phyloP scores from a whole-genome alignment of 1,140 invertebrate genomes.

The Sminthurides bifidus region DNA sequence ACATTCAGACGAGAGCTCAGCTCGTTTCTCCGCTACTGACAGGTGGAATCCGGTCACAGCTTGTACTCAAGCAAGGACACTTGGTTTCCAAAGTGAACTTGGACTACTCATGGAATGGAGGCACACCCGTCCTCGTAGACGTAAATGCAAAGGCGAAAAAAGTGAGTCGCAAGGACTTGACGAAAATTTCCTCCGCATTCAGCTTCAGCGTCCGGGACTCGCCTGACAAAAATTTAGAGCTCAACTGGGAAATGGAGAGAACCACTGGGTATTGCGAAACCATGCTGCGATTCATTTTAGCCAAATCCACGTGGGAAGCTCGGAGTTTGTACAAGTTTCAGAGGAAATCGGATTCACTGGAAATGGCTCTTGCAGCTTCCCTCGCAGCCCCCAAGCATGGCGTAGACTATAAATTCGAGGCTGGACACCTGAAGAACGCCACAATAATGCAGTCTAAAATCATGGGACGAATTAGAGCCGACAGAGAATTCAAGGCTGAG shows the following conservation, averaged over 20 bases:
- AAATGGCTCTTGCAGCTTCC: constrained; percentile 22
- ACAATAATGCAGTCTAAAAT: constrained; percentile 12
- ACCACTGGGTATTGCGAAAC: constrained; percentile 34
- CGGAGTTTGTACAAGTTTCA: constrained; percentile 28
- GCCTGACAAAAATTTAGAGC: constrained; percentile 31
- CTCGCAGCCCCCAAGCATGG: constrained; percentile 18
- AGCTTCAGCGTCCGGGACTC: constrained; percentile 25
- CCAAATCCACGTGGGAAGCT: constrained; percentile 28
- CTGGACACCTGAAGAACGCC: constrained; percentile 9
- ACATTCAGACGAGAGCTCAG: constrained; percentile 13
- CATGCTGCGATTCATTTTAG: constrained; percentile 21
- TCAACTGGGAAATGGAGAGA: constrained; percentile 32
- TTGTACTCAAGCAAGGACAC: constrained; percentile 25
- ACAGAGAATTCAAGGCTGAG: constrained; percentile 19
- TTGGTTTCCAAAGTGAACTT: constrained; percentile 29
- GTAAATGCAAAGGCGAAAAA: constrained; percentile 30
- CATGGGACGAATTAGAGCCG: background rate
- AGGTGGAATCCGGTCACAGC: constrained; percentile 30
- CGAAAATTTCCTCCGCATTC: constrained; percentile 21
- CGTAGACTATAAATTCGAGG: constrained; percentile 29
- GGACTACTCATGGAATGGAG: constrained; percentile 32
- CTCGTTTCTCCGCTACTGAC: constrained; percentile 32
- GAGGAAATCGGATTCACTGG: constrained; percentile 10
- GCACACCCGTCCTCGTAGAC: constrained; percentile 29
- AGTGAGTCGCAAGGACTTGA: constrained; percentile 28